Base-by-base conservation (phyloP, 1,140 invertebrate species). In the Drosophila kepulauana region DNA sequence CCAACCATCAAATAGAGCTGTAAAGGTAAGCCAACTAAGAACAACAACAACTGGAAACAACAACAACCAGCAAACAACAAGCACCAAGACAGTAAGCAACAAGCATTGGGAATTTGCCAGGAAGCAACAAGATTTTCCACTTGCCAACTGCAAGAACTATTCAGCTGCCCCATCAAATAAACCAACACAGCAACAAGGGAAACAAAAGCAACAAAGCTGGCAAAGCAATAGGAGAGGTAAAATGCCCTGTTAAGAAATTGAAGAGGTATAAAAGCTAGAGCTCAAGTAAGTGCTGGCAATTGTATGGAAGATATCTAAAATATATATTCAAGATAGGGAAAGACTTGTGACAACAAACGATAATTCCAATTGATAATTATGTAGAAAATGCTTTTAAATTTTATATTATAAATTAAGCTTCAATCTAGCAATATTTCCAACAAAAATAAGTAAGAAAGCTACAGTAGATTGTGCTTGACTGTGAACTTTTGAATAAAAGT, bases 71-170 rank as follows among this genome's bases (percentile, higher is more conserved):
- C 20, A 25, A 16, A 30, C 48, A 30, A 20, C 16, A 38, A 35
- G 2, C 25, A 41, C 2, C 3, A 25, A 5, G 51, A 51, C 30
- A 28, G 11, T 8, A 13, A 64, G 28, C 28, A 25, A 25, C 10
- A 35, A 2, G 49, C 61, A 56, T 65, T 54, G 85, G 85, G 73
- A 78, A 74, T 52, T 69, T 54, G 68, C 43, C 51, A 35, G 52
- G 49, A 73, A 67, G 57, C 61, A 84, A 87, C 84, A 81, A 73
- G 84, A 78, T 84, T 80, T 87, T 84, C 71, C 77, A 78, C 84
- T 79, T 84, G 58, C 79, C 65, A 81, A 65, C 43, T 61, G 35
- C 56, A 61, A 43, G 35, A 54, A 52, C 52, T 51, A 8, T 10
- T 10, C 30, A 33, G 57, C 45, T 30, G 41, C 20, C 20, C 62